A percentile compares a stretch with the other conserved stretches of the same genome.
phyloP scores from a whole-genome alignment of 2,888 invertebrate genomes.

The Brachylomia viminalis region DNA sequence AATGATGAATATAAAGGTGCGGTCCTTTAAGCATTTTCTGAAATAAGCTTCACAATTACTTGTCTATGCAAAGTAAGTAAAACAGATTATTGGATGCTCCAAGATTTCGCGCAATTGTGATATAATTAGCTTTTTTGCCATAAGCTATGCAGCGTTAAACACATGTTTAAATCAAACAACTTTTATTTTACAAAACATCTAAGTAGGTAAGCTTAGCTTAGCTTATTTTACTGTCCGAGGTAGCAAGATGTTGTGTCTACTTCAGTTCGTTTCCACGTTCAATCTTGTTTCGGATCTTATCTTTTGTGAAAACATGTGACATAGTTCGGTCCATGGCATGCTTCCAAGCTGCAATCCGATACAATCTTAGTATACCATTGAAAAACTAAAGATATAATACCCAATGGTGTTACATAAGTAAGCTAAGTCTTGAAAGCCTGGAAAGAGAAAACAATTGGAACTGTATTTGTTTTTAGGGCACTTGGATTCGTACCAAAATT shows the following conservation, averaged over 20 bases:
- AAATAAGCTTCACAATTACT: neutral
- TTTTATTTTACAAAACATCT: slow-evolving; percentile 13
- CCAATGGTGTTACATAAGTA: neutral
- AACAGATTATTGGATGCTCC: neutral
- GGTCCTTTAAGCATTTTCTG: neutral
- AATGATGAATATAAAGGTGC: neutral
- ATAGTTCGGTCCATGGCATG: slow-evolving; percentile 39
- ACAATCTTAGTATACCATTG: slow-evolving; percentile 15
- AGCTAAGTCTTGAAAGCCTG: neutral
- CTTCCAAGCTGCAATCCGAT: slow-evolving; percentile 31
- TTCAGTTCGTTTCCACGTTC: neutral
- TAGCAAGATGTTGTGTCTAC: neutral
- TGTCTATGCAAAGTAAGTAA: neutral
- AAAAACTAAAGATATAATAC: slow-evolving; percentile 7
- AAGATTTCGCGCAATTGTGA: no score
- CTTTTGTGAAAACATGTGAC: slow-evolving; percentile 25
- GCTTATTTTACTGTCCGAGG: neutral
- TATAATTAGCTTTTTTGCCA: neutral
- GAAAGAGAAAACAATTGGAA: neutral
- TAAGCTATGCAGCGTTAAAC: no score
- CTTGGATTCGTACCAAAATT: neutral
- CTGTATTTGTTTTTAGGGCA: neutral
- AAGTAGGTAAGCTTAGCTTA: neutral
- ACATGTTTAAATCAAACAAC: neutral
- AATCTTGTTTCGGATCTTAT: slow-evolving; percentile 22